Base-by-base conservation (phyloP, 2,797 vertebrate species). In the Triplophysa yarkandensis region DNA sequence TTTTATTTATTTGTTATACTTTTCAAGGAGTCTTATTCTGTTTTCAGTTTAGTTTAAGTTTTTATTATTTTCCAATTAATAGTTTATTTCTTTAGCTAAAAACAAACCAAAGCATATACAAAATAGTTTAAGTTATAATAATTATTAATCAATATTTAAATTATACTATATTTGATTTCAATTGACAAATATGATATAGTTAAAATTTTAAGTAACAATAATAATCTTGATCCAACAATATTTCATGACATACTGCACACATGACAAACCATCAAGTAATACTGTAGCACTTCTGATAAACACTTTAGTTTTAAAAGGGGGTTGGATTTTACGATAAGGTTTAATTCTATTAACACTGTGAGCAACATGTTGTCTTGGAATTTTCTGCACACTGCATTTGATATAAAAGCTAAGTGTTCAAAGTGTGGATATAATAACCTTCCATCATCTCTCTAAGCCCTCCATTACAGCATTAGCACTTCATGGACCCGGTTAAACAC, bases 381-480 rank as follows among this genome's bases (percentile, higher is more conserved):
- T 66, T 71, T 74, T 58, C 63, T 25, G 71, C 66, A 78, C 74
- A 76, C 65, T 77, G 58, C 48, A 80, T 68, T 78, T 69, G 64
- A 80, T 81, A 70, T 79, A 74, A 54, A 77, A 72, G 65, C 79
- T 68, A 34, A 69, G 78, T 79, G 58, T 80, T 54, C 60, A 80
- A 81, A 66, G 32, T 23, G 48, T 77, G 58, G 28, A 78, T 65
- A 73, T 76, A 76, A 76, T 79, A 82, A 68, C 76, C 75, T 58
- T 82, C 80, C 71, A 80, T 83, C 81, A 74, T 74, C 76, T 71
- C 72, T 48, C 72, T 30, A 80, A 66, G 66, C 41, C 68, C 77
- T 74, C 54, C 50, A 81, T 83, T 84, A 77, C 46, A 73, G 75
- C 71, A 85, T 83, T 82, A 82, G 72, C 71, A 50, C 74, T 71